Percentiles rank a stretch among this genome's conserved stretches.
These are phyloP conservation scores for Belgica antarctica DNA, from an alignment of 2,888 invertebrate genomes.

Conservation along the genomic window DNA sequence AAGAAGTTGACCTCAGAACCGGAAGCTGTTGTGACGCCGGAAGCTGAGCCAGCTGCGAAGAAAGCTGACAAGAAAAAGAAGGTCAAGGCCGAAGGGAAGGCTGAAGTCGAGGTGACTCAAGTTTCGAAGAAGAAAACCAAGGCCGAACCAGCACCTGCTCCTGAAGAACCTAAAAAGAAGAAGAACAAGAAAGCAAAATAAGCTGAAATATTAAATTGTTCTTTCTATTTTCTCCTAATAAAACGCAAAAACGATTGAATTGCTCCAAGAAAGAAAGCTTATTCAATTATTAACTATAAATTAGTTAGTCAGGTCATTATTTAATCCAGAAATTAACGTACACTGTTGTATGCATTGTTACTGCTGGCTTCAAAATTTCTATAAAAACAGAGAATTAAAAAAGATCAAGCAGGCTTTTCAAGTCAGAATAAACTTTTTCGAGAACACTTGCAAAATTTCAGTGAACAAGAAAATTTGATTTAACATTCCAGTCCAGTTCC, in stretches of 20 bases:
- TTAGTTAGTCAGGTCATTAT: no score
- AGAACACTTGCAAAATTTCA: no score
- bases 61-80: background rate
- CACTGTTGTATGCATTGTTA: no score
- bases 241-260: background rate
- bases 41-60: background rate
- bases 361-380: no score
- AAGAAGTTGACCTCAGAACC: background rate
- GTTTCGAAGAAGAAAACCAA: background rate
- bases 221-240: background rate
- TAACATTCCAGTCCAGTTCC: no score
- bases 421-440: no score
- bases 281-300: background rate
- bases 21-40: background rate
- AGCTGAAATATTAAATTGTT: background rate
- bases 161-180: constrained; percentile 9
- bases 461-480: no score
- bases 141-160: background rate
- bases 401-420: no score
- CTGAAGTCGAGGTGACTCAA: background rate
- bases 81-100: background rate
- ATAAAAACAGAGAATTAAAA: no score
- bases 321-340: no score
- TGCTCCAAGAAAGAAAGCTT: background rate
- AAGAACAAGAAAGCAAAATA: constrained; percentile 31